Conservation (phyloP, 2,888 invertebrate genomes). For the Aleiodes leptofemur region DNA sequence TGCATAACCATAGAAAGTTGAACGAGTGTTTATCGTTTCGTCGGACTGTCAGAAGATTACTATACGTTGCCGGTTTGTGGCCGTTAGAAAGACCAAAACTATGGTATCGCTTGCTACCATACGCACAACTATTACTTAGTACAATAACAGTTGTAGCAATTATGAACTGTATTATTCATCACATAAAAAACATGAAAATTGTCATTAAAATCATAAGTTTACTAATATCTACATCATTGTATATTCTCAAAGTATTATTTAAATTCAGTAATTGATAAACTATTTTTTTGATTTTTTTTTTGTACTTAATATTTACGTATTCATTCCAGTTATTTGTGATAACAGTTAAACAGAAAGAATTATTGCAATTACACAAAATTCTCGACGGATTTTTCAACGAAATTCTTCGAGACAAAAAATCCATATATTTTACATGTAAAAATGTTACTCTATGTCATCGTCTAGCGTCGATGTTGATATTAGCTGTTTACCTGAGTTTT, state of each 20-base stretch:
- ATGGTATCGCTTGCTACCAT: constrained; percentile 35
- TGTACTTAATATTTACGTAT: too few species aligned
- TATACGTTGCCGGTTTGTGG: constrained; percentile 47
- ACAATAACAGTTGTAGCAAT: not conserved
- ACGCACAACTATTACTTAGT: constrained; percentile 18
- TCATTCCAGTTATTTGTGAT: constrained; percentile 4
- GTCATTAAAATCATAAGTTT: constrained; percentile 20
- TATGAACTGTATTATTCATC: not conserved
- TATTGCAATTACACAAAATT: not conserved
- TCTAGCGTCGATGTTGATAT: not conserved
- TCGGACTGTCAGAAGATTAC: constrained; percentile 10
- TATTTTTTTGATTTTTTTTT: too few species aligned
- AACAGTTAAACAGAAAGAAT: not conserved
- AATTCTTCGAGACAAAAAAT: not conserved
- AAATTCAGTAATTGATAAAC: not conserved
- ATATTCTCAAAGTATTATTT: constrained; percentile 15
- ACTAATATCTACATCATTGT: constrained; percentile 20
- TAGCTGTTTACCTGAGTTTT: not conserved
- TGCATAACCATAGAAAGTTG: not conserved
- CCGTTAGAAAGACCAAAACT: constrained; percentile 42
- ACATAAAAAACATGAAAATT: constrained; percentile 5
- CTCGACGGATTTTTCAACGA: not conserved
- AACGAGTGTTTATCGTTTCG: constrained; percentile 6
- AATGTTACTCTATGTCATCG: not conserved
- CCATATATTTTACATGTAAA: not conserved